A percentile compares a stretch with the other conserved stretches of the same genome.
These are phyloP conservation scores for Drosophila quinaria DNA, from an alignment of 2,888 invertebrate genomes.

Conservation along the genomic window DNA sequence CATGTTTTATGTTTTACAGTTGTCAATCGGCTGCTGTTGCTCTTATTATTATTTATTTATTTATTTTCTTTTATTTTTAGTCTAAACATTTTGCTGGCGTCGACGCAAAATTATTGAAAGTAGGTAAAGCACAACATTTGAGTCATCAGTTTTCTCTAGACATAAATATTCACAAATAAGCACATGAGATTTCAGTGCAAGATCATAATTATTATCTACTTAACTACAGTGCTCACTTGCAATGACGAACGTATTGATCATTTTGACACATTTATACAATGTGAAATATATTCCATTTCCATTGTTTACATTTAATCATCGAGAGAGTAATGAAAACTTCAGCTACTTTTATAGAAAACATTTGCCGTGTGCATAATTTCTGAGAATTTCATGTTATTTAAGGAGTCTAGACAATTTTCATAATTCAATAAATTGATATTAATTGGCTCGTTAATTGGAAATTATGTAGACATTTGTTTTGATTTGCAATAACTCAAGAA, in stretches of 20 bases:
- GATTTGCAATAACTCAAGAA: slow-evolving; percentile 48
- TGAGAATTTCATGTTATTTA: slow-evolving; percentile 38
- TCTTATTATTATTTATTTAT: slow-evolving; percentile 1
- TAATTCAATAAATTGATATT: slow-evolving; percentile 51
- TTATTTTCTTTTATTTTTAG: neutral
- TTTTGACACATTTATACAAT: slow-evolving; percentile 2
- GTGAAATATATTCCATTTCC: neutral
- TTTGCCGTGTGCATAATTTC: slow-evolving; percentile 47
- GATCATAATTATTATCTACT: slow-evolving; percentile 23
- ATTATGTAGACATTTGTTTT: slow-evolving; percentile 58
- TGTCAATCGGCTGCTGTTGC: slow-evolving; percentile 67
- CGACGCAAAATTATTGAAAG: slow-evolving; percentile 63
- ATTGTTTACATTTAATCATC: slow-evolving; percentile 13
- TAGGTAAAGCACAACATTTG: slow-evolving; percentile 67
- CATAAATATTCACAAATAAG: slow-evolving; percentile 15
- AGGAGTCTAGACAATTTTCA: slow-evolving; percentile 46
- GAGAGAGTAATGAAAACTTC: neutral
- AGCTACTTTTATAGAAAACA: slow-evolving; percentile 9
- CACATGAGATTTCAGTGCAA: slow-evolving; percentile 21
- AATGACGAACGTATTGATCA: neutral
- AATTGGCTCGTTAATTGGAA: slow-evolving; percentile 55
- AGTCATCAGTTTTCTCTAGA: slow-evolving; percentile 60
- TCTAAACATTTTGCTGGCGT: slow-evolving; percentile 46
- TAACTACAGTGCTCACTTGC: slow-evolving; percentile 6
- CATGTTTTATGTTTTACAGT: slow-evolving; percentile 78